Evolutionary conservation across 2,797 vertebrate genomes (phyloP), one percentile per base, ranked within the genome.

Genomic region (Rhodeus uyekii): DNA sequence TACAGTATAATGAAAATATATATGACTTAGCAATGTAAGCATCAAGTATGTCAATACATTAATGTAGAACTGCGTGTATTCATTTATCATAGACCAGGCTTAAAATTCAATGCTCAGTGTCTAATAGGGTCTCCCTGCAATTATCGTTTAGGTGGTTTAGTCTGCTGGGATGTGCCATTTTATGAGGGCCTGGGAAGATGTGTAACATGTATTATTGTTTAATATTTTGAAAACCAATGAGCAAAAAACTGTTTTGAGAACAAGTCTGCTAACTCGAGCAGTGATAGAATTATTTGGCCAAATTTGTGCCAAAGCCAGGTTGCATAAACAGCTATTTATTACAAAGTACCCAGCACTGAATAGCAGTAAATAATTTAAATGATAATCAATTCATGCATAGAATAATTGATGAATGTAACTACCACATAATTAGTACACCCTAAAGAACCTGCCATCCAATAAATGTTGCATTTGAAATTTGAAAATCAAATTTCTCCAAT

Each of bases 321-420:
- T 34, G 36, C 27, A 67, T 58, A 68, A 68, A 58, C 24, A 58
- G 36, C 34, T 78, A 68, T 78, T 78, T 78, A 65, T 78, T 68
- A 68, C 64, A 16, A 50, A 22, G 48, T 34, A n/a, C 36, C 48
- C 50, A 42, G 36, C 19, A 60, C 19, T 42, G 50, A 79, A 44
- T 34, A 58, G 48, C 3, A 55, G 24, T 22, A 64, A 50, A 38
- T 19, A 50, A 68, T 68, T 50, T 55, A 39, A 55, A 78, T 55
- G 14, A 55, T 38, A 74, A 74, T 74, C 13, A 8, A 0, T 68
- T 55, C 63, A 78, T 78, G 63, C 46, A 39, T 22, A 42, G 61
- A 67, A 67, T 46, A 67, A 38, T 38, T 27, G 34, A 55, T 68
- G 63, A 39, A 27, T 53, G 18, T 32, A 69, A 58, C 34, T 53